Evolutionary conservation across 2,888 invertebrate species (phyloP).

Genomic region (Litoditis marina): DNA sequence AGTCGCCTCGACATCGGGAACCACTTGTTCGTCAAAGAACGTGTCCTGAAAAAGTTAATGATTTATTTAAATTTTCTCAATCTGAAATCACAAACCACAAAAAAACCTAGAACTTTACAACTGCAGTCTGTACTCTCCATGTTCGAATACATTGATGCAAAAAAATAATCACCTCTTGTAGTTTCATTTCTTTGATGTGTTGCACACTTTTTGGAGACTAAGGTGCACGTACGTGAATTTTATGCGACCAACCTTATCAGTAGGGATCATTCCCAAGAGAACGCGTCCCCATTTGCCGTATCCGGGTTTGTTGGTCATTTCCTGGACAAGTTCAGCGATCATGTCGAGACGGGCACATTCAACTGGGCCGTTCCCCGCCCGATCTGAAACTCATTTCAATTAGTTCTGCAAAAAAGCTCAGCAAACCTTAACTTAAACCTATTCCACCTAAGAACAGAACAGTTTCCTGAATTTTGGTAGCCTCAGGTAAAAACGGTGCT

Average conservation of each 20-base stretch:
- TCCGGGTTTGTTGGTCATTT: slow-evolving; percentile 24
- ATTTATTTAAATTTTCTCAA: not conserved
- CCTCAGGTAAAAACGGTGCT: no score
- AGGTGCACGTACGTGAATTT: no score
- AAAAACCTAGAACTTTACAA: not conserved
- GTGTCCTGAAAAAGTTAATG: slow-evolving; percentile 24
- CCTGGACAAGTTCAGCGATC: slow-evolving; percentile 49
- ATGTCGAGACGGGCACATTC: slow-evolving; percentile 50
- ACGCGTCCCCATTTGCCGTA: slow-evolving; percentile 34
- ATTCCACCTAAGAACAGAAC: no score
- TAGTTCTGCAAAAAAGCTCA: no score
- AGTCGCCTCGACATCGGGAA: slow-evolving; percentile 45
- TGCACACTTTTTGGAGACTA: no score
- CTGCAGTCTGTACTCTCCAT: no score
- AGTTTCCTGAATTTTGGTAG: no score
- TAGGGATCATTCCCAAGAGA: slow-evolving; percentile 30
- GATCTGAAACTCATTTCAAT: slow-evolving; percentile 24
- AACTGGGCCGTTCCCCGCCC: slow-evolving; percentile 40
- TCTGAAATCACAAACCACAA: not conserved
- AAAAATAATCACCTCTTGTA: no score
- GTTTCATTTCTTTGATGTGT: no score
- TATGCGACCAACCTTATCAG: slow-evolving; percentile 20
- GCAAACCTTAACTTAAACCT: no score
- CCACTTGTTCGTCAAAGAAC: slow-evolving; percentile 48
- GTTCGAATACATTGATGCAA: no score